These are phyloP conservation scores for Drosophila putrida DNA, from an alignment of 2,888 invertebrate genomes.

Conservation along the genomic window DNA sequence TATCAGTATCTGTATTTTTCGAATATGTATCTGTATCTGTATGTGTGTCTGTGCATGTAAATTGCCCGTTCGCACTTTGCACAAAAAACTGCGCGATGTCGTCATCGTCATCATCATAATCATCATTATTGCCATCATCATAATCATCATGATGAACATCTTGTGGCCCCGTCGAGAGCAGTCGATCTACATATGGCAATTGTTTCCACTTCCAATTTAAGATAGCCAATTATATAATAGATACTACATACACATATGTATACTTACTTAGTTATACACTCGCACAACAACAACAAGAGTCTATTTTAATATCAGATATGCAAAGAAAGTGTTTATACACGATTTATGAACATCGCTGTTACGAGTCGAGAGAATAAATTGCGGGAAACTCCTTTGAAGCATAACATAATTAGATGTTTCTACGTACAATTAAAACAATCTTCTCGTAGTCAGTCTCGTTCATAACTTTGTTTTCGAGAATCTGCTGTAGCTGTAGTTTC, in stretches of 20 bases:
- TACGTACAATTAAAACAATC: neutral
- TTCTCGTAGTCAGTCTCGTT: neutral
- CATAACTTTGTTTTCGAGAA: neutral
- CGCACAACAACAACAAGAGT: slow-evolving; percentile 3
- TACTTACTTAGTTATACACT: neutral
- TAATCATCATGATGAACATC: slow-evolving; percentile 34
- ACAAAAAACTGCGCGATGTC: slow-evolving; percentile 63
- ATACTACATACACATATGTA: too few relatives aligned
- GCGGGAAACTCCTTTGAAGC: neutral
- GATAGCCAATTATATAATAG: slow-evolving; percentile 59
- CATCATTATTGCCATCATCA: slow-evolving; percentile 14
- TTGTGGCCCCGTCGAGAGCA: slow-evolving; percentile 42
- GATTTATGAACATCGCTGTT: neutral
- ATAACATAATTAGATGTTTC: neutral
- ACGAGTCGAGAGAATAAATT: neutral
- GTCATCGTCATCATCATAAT: slow-evolving; percentile 41
- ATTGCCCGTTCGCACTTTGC: slow-evolving; percentile 64
- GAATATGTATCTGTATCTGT: slow-evolving; percentile 27
- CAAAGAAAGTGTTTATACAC: slow-evolving; percentile 29
- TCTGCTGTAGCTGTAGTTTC: neutral
- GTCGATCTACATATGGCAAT: slow-evolving; percentile 65
- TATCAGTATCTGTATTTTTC: slow-evolving; percentile 20
- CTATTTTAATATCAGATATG: slow-evolving; percentile 31
- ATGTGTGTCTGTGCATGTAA: slow-evolving; percentile 48
- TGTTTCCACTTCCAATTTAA: slow-evolving; percentile 65